phyloP scores from a whole-genome alignment of 2,888 invertebrate species.

The Listrodromus nycthemerus region DNA sequence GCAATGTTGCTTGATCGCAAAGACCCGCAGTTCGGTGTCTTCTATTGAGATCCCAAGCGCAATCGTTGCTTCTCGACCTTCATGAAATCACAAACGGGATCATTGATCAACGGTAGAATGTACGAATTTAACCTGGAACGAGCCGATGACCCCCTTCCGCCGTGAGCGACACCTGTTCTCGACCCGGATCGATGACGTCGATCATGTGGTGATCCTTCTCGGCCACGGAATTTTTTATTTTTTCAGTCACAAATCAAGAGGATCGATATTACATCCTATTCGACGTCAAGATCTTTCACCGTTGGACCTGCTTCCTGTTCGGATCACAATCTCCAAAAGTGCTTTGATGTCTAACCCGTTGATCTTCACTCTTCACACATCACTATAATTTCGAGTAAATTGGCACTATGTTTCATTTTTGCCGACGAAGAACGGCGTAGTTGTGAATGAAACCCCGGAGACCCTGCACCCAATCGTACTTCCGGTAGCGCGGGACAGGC shows the following conservation, averaged over 20 bases:
- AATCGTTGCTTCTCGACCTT: constrained; percentile 55
- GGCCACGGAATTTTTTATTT: constrained; percentile 27
- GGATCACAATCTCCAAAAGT: neutral
- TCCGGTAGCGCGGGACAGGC: constrained; percentile 58
- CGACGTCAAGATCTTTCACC: neutral
- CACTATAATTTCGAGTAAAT: constrained; percentile 13
- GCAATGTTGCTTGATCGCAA: neutral
- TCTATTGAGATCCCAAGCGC: constrained; percentile 6
- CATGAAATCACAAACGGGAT: constrained; percentile 50
- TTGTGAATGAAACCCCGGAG: constrained; percentile 25
- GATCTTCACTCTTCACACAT: constrained; percentile 10
- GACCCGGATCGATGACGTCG: constrained; percentile 57
- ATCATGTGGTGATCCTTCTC: constrained; percentile 44
- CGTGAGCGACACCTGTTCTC: constrained; percentile 60
- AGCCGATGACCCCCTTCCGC: constrained; percentile 48
- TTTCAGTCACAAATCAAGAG: constrained; percentile 10
- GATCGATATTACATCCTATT: neutral
- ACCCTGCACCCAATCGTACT: constrained; percentile 32
- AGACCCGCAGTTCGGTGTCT: constrained; percentile 7
- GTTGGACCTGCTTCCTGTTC: neutral
- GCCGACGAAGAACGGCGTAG: neutral
- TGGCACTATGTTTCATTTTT: constrained; percentile 1
- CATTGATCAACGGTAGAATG: constrained; percentile 47
- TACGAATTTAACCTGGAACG: constrained; percentile 54
- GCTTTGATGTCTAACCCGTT: too few species aligned